These are phyloP conservation scores for Nyctalus aviator DNA, from an alignment of 2,797 vertebrate genomes.

Conservation along the genomic window DNA sequence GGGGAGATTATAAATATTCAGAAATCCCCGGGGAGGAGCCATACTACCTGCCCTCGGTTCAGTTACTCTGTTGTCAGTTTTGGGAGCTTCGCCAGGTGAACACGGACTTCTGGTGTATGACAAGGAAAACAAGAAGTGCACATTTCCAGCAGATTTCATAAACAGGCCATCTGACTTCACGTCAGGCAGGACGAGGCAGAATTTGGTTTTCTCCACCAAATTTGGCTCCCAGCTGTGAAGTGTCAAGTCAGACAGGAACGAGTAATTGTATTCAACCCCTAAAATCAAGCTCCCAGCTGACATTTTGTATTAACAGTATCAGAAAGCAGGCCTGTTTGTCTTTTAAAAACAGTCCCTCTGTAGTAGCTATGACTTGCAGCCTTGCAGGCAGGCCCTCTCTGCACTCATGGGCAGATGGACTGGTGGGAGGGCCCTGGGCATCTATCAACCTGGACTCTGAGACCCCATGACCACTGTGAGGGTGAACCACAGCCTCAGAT, in stretches of 20 bases:
- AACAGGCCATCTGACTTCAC: slow-evolving; percentile 18
- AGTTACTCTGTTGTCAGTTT: not conserved
- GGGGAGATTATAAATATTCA: not conserved
- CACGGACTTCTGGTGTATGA: not conserved
- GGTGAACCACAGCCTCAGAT: accelerated
- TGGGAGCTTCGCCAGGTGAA: not conserved
- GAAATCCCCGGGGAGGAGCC: not conserved
- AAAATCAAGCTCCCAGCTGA: slow-evolving; percentile 54
- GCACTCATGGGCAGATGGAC: accelerated
- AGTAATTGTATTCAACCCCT: slow-evolving; percentile 52
- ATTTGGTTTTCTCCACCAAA: slow-evolving; percentile 76
- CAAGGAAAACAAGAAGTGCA: not conserved
- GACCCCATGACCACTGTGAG: accelerated
- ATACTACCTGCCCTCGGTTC: accelerated
- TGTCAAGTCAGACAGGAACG: slow-evolving; percentile 60
- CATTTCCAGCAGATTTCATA: slow-evolving; percentile 43
- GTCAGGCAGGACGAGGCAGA: slow-evolving; percentile 40
- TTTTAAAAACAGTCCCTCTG: not conserved
- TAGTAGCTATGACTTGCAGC: not conserved
- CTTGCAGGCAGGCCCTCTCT: accelerated
- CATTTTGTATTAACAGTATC: slow-evolving; percentile 30
- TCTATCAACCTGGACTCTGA: accelerated
- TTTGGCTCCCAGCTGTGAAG: slow-evolving; percentile 71
- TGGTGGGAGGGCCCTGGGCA: not conserved
- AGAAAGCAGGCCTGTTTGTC: slow-evolving; percentile 33